Evolutionary conservation across 2,797 vertebrate species (phyloP), one percentile per base, ranked within the genome.

Genomic region (Synaphobranchus kaupii): DNA sequence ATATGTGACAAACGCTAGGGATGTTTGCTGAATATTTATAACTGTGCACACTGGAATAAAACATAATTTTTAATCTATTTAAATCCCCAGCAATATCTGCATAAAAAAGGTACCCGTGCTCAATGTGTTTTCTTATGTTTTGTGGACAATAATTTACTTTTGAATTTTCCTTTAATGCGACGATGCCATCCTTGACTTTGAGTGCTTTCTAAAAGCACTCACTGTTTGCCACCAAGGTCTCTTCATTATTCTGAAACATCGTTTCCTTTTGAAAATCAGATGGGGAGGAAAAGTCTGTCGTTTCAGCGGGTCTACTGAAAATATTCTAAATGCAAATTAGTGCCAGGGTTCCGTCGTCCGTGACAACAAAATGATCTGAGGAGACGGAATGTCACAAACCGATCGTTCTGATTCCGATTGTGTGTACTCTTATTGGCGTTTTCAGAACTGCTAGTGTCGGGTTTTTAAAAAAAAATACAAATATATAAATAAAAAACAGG

Each of bases 281-380:
- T 78, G 47, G 34, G 73, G 7, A 47, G 25, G 73, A 47, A 44
- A 22, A 34, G 34, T 39, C 73, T 78, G 73, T 4, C 12, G 34
- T 76, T 76, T 76, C 6, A 15, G 71, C 31, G 6, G 73, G 22
- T 78, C 73, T 34, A 22, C 28, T 44, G 5, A 78, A 73, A 78
- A 78, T 78, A 47, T 78, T 47, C 68, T 68, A n/a, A 68, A 68
- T 71, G 68, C 28, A 71, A 71, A 71, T 78, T 39, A 44, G 73
- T 78, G 47, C 73, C 34, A 34, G 73, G 34, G 47, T 44, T 78
- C 73, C 47, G 20, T 17, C 34, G 20, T 78, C 73, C 73, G 39
- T 39, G 73, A 71, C 28, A 71, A 71, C 31, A 31, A 71, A 71
- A 71, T 31, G 28, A 71, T 34, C 68, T 71, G 28, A 71, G 12